These are phyloP conservation scores for Acanthosepion lycidas DNA, from an alignment of 2,888 invertebrate species.

Conservation along the genomic window DNA sequence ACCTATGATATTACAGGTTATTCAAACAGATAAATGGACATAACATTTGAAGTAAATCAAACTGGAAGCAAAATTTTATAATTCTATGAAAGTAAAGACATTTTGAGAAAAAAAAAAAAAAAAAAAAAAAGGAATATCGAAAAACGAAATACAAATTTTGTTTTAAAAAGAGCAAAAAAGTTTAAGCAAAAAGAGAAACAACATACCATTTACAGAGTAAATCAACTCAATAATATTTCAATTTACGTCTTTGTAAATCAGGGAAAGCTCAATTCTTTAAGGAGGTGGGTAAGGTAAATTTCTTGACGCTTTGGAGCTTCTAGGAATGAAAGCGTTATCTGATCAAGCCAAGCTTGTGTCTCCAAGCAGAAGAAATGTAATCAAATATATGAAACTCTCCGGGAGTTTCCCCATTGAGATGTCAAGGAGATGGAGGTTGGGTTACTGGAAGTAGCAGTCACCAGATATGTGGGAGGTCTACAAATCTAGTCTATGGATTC, in stretches of 20 bases:
- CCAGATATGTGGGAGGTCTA: background rate
- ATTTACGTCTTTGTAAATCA: background rate
- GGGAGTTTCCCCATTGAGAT: background rate
- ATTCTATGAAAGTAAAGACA: background rate
- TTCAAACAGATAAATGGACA: no score
- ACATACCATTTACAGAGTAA: background rate
- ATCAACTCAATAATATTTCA: background rate
- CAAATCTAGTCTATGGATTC: background rate
- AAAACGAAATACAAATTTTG: background rate
- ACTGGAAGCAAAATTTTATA: background rate
- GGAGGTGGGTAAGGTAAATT: background rate
- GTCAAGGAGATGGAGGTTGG: background rate
- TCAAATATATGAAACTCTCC: background rate
- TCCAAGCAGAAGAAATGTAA: background rate
- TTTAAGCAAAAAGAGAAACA: background rate
- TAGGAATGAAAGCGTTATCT: background rate
- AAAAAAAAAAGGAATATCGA: no score
- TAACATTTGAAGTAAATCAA: background rate
- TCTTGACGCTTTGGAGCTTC: background rate
- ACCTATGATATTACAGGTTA: no score
- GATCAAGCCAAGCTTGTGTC: background rate
- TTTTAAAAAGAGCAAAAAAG: background rate
- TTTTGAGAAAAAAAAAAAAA: no score
- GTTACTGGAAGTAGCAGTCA: background rate
- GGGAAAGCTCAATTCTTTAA: background rate